These are phyloP conservation scores for Brachypalpus laphriformis DNA, from an alignment of 2,888 invertebrate genomes.

Conservation along the genomic window DNA sequence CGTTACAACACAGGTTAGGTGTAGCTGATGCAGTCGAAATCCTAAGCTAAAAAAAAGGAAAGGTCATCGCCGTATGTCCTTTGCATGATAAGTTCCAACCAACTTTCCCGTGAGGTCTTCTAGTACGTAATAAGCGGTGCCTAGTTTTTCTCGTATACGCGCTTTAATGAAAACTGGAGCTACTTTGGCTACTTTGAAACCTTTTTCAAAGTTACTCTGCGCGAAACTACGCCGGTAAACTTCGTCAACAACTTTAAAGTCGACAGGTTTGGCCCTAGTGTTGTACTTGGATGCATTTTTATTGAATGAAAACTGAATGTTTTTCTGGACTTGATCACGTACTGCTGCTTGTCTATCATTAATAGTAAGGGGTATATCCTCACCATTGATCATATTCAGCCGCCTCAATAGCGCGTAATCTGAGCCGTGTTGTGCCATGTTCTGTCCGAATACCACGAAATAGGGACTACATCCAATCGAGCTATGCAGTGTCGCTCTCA, in stretches of 20 bases:
- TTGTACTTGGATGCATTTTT: background rate
- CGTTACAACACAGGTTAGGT: no score
- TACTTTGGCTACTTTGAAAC: background rate
- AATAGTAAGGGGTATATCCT: background rate
- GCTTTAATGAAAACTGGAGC: background rate
- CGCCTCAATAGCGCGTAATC: background rate
- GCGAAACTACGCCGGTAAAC: background rate
- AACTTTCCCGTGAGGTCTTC: background rate
- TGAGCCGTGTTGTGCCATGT: background rate
- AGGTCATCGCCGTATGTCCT: no score
- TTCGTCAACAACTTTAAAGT: background rate
- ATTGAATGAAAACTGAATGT: background rate
- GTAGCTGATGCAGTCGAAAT: no score
- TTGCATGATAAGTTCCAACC: no score
- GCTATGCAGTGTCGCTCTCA: background rate
- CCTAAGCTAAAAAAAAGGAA: no score
- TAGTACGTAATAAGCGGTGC: background rate
- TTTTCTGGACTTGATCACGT: background rate
- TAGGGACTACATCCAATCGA: constrained; percentile 6
- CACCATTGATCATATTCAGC: background rate
- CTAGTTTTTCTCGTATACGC: background rate
- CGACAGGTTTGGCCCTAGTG: background rate
- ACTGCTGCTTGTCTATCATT: no score
- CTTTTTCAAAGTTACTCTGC: background rate
- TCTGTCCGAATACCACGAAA: background rate